Evolutionary conservation across 2,888 invertebrate genomes (phyloP), one percentile per base, ranked within the genome.

Genomic region (Orthonevra nobilis): DNA sequence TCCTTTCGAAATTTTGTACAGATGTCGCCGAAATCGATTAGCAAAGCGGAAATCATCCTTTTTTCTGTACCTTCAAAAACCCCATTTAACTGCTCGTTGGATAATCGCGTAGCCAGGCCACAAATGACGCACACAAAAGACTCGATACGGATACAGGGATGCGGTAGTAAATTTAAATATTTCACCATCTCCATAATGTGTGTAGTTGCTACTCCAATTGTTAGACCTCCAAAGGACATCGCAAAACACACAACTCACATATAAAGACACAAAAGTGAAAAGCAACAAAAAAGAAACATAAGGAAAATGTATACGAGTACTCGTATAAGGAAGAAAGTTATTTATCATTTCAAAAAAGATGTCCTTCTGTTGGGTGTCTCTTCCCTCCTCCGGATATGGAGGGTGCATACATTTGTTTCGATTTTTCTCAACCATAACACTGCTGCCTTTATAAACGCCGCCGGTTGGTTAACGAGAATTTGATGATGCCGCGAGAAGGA

Each of bases 401-500:
- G 63, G 69, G 38, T 61, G 73, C 72, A 79, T 72, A 79, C 61
- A 72, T 79, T 79, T 79, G 79, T 79, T 73, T 79, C 66, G 79
- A 79, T 79, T 79, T 79, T 56, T 68, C 61, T 69, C 42, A n/a
- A n/a, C n/a, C n/a, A n/a, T n/a, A n/a, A n/a, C n/a, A 26, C 28
- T 66, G 58, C 36, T 4, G 42, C 40, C n/a, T n/a, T n/a, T n/a
- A n/a, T n/a, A n/a, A n/a, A n/a, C 12, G 48, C 23, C 42, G 63
- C 54, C 72, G 61, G 34, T 83, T 82, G 73, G 68, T 83, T 85
- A 85, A 85, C 84, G 85, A 85, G 84, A 82, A 82, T 84, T 84
- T 85, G 84, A 85, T 85, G 85, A 84, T 82, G 84, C 83, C 83
- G 82, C 83, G 81, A 83, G n/a, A n/a, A n/a, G 70, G 79, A 81